A percentile compares a stretch with the other conserved stretches of the same genome.
phyloP scores from a whole-genome alignment of 2,888 invertebrate species.

The Eupithecia pulchellata region DNA sequence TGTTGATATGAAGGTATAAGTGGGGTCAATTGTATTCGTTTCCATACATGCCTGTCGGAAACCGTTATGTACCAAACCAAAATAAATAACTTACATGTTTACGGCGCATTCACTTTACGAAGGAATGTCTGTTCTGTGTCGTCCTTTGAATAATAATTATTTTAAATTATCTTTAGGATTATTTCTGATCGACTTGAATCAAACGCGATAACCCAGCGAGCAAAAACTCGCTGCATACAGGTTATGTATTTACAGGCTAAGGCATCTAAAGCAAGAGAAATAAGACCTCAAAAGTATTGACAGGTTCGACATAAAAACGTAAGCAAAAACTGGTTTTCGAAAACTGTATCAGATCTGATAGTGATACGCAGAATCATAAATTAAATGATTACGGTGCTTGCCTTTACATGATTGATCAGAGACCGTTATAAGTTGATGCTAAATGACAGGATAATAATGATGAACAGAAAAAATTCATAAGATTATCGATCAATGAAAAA shows the following conservation, averaged over 20 bases:
- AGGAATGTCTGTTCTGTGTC: slow-evolving; percentile 62
- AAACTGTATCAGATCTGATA: slow-evolving; percentile 37
- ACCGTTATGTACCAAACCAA: slow-evolving; percentile 73
- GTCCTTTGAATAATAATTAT: slow-evolving; percentile 65
- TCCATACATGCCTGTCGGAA: slow-evolving; percentile 55
- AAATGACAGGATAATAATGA: slow-evolving; percentile 30
- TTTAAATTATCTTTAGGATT: slow-evolving; percentile 45
- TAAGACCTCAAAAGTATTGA: slow-evolving; percentile 19
- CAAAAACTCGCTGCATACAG: background rate
- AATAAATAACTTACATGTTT: slow-evolving; percentile 71
- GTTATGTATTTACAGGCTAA: background rate
- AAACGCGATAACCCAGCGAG: slow-evolving; percentile 13
- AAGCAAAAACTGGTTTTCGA: slow-evolving; percentile 34
- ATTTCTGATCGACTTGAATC: slow-evolving; percentile 21
- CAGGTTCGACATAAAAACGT: slow-evolving; percentile 23
- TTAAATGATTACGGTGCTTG: slow-evolving; percentile 57
- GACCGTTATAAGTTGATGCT: slow-evolving; percentile 54
- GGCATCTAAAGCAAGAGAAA: background rate
- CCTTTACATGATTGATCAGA: slow-evolving; percentile 48
- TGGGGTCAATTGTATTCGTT: slow-evolving; percentile 63
- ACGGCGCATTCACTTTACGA: slow-evolving; percentile 55
- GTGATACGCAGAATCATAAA: slow-evolving; percentile 24
- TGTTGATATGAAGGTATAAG: slow-evolving; percentile 42
- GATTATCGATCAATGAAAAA: background rate
- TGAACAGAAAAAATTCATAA: slow-evolving; percentile 21